These are phyloP conservation scores for Myotis findleyi DNA, from an alignment of 2,797 vertebrate species.

Conservation along the genomic window DNA sequence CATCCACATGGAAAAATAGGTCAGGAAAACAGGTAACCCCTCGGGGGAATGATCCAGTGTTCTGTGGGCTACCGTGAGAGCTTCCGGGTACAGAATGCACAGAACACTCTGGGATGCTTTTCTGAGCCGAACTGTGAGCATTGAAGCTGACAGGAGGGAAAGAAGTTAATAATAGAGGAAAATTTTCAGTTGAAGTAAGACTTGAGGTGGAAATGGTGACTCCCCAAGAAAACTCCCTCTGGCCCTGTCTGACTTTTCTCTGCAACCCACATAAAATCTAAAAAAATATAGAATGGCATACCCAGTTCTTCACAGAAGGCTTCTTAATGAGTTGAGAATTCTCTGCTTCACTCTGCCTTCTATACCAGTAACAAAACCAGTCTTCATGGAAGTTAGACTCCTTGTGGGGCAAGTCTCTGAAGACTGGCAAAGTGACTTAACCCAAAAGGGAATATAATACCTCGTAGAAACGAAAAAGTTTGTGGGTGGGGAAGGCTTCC, in stretches of 20 bases:
- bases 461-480: not conserved
- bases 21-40: not conserved
- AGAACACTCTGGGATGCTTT: not conserved
- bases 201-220: slow-evolving; percentile 1
- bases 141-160: not conserved
- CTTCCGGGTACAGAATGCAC: not conserved
- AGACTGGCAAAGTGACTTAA: not conserved
- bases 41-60: not conserved
- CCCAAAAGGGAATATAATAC: not conserved
- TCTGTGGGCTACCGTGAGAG: not conserved
- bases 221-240: slow-evolving; percentile 9
- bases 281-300: not conserved
- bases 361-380: not conserved
- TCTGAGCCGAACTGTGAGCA: slow-evolving; percentile 14
- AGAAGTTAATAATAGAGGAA: slow-evolving; percentile 59
- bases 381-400: not conserved
- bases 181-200: slow-evolving; percentile 11
- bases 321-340: not conserved
- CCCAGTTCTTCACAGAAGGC: not conserved
- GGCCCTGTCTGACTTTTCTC: slow-evolving; percentile 54
- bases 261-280: slow-evolving; percentile 4
- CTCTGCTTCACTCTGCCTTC: not conserved
- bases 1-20: not conserved
- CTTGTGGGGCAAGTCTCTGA: not conserved
- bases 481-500: not conserved